Base-by-base conservation (phyloP, 2,888 invertebrate genomes). In the Microctonus hyperodae region DNA sequence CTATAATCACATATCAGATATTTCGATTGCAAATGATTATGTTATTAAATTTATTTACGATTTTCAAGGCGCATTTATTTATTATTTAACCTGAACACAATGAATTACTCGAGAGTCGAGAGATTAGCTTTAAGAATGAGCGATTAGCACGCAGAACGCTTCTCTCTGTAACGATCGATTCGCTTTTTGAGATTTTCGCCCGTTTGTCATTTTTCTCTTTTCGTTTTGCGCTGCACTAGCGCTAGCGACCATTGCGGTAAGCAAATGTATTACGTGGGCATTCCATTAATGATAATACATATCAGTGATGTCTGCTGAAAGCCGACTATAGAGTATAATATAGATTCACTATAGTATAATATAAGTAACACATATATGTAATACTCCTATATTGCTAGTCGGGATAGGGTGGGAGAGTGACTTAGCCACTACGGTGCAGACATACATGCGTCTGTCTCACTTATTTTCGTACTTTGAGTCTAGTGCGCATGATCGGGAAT, bases 101-200 rank as follows among this genome's bases (percentile, higher is more conserved):
- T 75, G 71, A 75, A 76, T 73, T 74, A 76, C 76, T 73, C 74
- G 79, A 79, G 78, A 81, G 76, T 73, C 74, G 79, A 79, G 78
- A 81, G 76, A 78, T 78, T 80, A 80, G 81, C 80, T 22, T 13
- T 9, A 31, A 25, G 25, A 44, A 13, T 31, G 13, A 77, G 77
- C 77, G 80, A 78, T 78, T 80, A 79, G 79, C 79, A 81, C 80
- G 80, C 79, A 79, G 80, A 80, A 79, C 80, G 76, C 76, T 74
- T 71, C 51, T 73, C 69, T 57, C 61, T 73, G 75, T 68, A 71
- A 75, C 78, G 79, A 82, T 81, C 81, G 81, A 81, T 81, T 81
- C 77, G 78, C 77, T 71, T 28, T n/a, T n/a, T n/a, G n/a, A n/a
- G n/a, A n/a, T n/a, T 76, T 76, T 79, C 74, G 77, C 78, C 76